Base-by-base conservation (phyloP, 2,888 invertebrate genomes). In the Unio pictorum region DNA sequence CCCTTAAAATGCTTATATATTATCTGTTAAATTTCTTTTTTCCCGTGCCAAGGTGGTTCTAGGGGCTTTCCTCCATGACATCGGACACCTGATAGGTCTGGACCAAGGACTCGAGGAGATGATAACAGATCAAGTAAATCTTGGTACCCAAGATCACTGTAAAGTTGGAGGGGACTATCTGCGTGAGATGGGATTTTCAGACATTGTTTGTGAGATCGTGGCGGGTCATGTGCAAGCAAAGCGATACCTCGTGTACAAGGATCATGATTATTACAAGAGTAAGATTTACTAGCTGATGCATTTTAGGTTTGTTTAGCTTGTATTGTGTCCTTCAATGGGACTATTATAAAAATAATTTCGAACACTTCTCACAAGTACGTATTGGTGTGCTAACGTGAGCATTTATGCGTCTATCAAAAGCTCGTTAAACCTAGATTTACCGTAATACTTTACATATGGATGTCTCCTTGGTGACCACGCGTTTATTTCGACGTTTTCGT, bases 11-110 rank as follows among this genome's bases (percentile, higher is more conserved):
- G 11, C 11, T 45, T 11, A 45, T 11, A 45, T 45, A 45, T 11
- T 45, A 11, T 45, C 45, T 11, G 11, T 11, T 45, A 8, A 45
- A 0, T 45, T 45, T 11, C 11, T 11, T 45, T 45, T 45, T 34
- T 45, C 45, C 8, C 17, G 28, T 60, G 18, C 28, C 15, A 17
- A 84, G 83, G 73, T 78, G 3, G 72, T 83, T 23, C 20, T 84
- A 11, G 85, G 80, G 17, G 82, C 84, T 5, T 78, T 85, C 60
- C 75, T 85, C 17, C 85, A 85, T 66, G 85, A 85, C 68, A 78
- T 85, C 67, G 85, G 85, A 11, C 84, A 84, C 70, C 72, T 85
- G 34, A 62, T 81, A 23, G 82, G 81, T 6, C 56, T 71, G 61
- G 78, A 75, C 18, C 64, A 75, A 60, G 68, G 72, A 5, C 45